These are phyloP conservation scores for Axinella damicornis DNA, from an alignment of 37 sponge, comb jelly and placozoan species.

Conservation along the genomic window DNA sequence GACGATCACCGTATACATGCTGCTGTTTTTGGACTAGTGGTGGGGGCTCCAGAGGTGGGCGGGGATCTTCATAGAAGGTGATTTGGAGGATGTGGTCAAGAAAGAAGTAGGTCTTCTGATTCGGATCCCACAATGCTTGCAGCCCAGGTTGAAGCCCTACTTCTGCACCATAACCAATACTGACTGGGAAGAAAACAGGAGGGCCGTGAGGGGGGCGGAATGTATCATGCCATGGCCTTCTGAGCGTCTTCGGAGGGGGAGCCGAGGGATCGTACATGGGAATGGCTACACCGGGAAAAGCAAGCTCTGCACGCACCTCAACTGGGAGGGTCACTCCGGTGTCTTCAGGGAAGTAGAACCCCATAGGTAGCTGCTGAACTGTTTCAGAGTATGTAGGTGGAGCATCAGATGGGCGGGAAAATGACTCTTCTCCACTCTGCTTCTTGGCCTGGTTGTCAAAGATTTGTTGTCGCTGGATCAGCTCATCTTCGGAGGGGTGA, in stretches of 20 bases:
- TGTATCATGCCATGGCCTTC: conserved; percentile 81
- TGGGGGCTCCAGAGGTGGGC: conserved; percentile 51
- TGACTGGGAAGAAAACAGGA: conserved; percentile 68
- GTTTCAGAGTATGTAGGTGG: conserved; percentile 65
- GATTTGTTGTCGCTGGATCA: conserved; percentile 46
- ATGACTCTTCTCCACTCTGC: background rate
- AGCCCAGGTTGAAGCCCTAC: conserved; percentile 68
- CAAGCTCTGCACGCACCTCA: conserved; percentile 18
- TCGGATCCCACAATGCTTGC: conserved; percentile 89
- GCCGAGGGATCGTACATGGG: conserved; percentile 67
- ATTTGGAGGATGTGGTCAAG: conserved; percentile 72
- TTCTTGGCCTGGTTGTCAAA: conserved; percentile 41
- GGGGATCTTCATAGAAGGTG: conserved; percentile 84
- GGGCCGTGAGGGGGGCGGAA: conserved; percentile 84
- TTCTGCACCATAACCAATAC: conserved; percentile 88
- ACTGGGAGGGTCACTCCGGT: conserved; percentile 40
- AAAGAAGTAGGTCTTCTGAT: conserved; percentile 64
- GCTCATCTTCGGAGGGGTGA: conserved; percentile 77
- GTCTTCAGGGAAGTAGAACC: conserved; percentile 75
- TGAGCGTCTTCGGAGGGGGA: conserved; percentile 46
- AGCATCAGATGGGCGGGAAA: conserved; percentile 37
- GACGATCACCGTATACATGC: conserved; percentile 57
- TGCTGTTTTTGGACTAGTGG: conserved; percentile 52
- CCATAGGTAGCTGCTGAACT: conserved; percentile 64
- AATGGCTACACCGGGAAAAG: conserved; percentile 55